Evolutionary conservation across 2,797 vertebrate genomes (phyloP).

Genomic region (Toxotes lorentzi): DNA sequence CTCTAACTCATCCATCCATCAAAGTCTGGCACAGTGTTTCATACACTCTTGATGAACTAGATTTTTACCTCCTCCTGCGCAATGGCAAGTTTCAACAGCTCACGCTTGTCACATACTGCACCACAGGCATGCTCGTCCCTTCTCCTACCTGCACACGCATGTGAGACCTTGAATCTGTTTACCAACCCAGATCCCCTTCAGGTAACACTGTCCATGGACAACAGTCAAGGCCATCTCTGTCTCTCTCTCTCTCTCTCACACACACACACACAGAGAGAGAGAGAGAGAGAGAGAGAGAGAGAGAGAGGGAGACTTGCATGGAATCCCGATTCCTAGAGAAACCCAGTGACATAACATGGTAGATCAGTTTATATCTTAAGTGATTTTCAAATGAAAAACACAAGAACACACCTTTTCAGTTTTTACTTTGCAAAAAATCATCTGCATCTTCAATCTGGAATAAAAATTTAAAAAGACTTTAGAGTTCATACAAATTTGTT

Average conservation of each 20-base stretch:
- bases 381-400: neutral
- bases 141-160: neutral
- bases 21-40: neutral
- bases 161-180: constrained; percentile 84
- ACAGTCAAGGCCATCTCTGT: constrained; percentile 82
- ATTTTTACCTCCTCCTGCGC: constrained; percentile 8
- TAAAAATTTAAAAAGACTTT: neutral
- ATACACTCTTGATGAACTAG: constrained; percentile 13
- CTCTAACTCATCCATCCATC: neutral
- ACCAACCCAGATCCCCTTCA: constrained; percentile 69
- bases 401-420: neutral
- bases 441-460: neutral
- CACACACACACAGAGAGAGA: constrained; percentile 12
- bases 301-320: neutral
- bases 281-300: neutral
- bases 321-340: constrained; percentile 63
- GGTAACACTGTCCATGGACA: constrained; percentile 83
- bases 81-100: constrained; percentile 19
- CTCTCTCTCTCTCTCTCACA: neutral
- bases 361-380: neutral
- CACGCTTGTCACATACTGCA: neutral
- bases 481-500: neutral
- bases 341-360: constrained; percentile 4
- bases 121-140: neutral
- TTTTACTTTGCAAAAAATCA: neutral